Evolutionary conservation across 92 coral and sea anemone genomes (phyloP), one percentile per base, ranked within the genome.

Genomic region (Epizoanthus rinbou): DNA sequence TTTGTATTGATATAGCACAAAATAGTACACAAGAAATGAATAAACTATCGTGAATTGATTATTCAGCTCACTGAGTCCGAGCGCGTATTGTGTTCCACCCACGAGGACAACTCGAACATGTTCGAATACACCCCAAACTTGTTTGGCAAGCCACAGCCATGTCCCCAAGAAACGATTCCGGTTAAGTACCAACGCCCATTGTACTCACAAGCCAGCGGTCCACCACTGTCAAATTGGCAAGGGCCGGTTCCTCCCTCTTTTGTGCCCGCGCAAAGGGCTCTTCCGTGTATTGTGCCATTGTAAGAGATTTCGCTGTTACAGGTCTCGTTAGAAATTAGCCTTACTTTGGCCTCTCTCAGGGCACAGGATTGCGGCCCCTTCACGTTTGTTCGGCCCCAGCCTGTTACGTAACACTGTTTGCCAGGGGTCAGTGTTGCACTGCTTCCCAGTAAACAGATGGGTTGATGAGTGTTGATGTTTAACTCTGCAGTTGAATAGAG

Each of bases 211-310:
- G 89, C 87, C 88, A 94, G 89, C 76, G 98, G 98, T 62, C 98
- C 98, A 45, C 98, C 98, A 72, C 98, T 94, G 74, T 94, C 98
- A 75, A 86, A 94, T 72, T 94, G 96, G 58, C 98, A 94, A 8
- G 98, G 97, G 9, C 93, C 98, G 58, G 80, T 85, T 1, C 97
- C 97, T 8, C 97, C 98, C 56, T 78, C 81, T 18, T 75, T 83
- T 15, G 93, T 83, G 5, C 98, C 98, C 6, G 98, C 98, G 74
- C 98, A 94, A 14, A 94, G 64, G 21, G 94, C 94, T 57, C 95
- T 81, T 31, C 84, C 83, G 66, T 94, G 97, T 57, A 94, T 89
- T 24, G 79, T 86, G 31, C 94, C 94, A 71, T 90, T 90, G 73
- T 92, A 94, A 4, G 90, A 89, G 45, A 78, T 73, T 14, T 58